Evolutionary conservation across 1,140 invertebrate species (phyloP).

Genomic region (Macrobrachium rosenbergii): DNA sequence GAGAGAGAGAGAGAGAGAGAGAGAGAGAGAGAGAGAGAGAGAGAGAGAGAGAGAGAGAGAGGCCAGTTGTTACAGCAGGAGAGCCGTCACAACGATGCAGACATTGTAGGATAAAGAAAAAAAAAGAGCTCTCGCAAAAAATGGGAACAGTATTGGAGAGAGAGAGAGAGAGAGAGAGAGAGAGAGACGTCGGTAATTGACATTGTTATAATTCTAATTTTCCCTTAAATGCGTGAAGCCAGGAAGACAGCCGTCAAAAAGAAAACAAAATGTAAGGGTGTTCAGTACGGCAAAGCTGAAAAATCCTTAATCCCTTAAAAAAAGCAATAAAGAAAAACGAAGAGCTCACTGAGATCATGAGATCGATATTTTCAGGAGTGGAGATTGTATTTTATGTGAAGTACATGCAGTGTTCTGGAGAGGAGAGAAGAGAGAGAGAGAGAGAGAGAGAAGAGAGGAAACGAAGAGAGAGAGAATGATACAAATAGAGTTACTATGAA

Average conservation of each 20-base stretch:
- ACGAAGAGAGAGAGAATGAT: neutral
- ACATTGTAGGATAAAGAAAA: neutral
- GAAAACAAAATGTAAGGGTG: neutral
- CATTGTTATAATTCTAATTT: neutral
- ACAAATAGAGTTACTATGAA: neutral
- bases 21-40: too few species aligned
- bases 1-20: too few species aligned
- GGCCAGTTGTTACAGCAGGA: neutral
- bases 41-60: neutral
- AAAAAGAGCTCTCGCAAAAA: neutral
- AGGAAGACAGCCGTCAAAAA: neutral
- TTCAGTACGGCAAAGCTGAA: too few species aligned
- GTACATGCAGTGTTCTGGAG: neutral
- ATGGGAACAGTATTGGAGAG: neutral
- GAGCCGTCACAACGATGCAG: neutral
- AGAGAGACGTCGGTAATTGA: conserved; percentile 4
- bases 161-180: conserved; percentile 27
- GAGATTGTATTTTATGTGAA: too few species aligned
- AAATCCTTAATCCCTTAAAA: too few species aligned
- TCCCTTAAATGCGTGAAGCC: neutral
- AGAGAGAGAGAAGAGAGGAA: conserved; percentile 26
- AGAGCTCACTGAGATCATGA: neutral
- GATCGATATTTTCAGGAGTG: too few species aligned
- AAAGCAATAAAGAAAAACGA: neutral
- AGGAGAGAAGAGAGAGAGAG: conserved; percentile 30